A percentile compares a stretch with the other conserved stretches of the same genome.
These are phyloP conservation scores for Prolemur simus DNA, from an alignment of 2,113 vertebrate genomes.

Conservation along the genomic window DNA sequence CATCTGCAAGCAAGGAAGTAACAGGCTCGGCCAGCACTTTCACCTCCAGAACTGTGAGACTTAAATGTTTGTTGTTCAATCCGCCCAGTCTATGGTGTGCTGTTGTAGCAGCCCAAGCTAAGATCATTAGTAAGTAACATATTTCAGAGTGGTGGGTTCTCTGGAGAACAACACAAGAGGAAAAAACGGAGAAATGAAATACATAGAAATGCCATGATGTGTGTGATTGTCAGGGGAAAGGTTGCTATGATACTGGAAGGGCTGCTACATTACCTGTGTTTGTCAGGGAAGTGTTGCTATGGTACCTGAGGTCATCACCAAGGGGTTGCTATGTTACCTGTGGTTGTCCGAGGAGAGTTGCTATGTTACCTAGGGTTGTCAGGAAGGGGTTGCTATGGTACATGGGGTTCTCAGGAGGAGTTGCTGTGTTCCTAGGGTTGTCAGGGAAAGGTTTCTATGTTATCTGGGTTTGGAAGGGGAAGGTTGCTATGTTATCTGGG, in stretches of 20 bases:
- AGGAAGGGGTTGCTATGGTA: not conserved
- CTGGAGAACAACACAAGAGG: not conserved
- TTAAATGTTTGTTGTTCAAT: not conserved
- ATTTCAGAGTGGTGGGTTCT: not conserved
- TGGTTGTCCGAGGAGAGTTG: not conserved
- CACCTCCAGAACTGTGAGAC: not conserved
- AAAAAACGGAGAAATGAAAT: not conserved
- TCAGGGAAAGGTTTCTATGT: not conserved
- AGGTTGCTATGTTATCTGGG: too few species aligned
- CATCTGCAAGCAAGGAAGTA: not conserved
- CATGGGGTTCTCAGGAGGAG: not conserved
- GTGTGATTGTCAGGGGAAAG: not conserved
- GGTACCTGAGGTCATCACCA: not conserved
- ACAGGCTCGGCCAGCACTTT: not conserved
- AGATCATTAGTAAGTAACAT: not conserved
- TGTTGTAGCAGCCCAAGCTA: not conserved
- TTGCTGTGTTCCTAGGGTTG: not conserved
- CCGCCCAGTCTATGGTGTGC: not conserved
- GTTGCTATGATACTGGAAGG: too few species aligned
- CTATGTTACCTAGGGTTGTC: not conserved
- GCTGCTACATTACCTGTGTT: too few species aligned
- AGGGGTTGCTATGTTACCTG: not conserved
- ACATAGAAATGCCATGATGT: fast-evolving
- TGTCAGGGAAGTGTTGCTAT: not conserved
- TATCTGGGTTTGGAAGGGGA: not conserved